Conservation (phyloP, 2,113 vertebrate genomes). For the Bufo gargarizans region DNA sequence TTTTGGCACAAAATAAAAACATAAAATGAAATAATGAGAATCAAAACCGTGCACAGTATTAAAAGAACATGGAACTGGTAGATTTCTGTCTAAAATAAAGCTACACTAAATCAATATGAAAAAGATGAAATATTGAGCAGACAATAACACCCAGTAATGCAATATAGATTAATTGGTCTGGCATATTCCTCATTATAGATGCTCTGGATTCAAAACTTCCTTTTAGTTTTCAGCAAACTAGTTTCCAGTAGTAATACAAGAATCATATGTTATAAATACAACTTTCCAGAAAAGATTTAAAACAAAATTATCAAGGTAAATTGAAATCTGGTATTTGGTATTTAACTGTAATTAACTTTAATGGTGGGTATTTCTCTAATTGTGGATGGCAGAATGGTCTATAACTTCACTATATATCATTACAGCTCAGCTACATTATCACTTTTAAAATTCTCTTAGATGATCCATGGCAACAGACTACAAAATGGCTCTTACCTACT, state of each 20-base stretch:
- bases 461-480: background rate
- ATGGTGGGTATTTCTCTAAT: background rate
- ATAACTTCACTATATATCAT: background rate
- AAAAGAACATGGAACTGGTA: background rate
- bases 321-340: background rate
- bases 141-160: background rate
- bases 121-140: background rate
- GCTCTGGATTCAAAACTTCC: background rate
- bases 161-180: conserved; percentile 2
- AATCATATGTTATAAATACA: background rate
- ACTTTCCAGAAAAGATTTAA: background rate
- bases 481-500: background rate
- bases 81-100: conserved; percentile 3
- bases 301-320: background rate
- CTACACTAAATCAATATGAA: background rate
- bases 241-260: background rate
- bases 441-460: background rate
- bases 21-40: conserved; percentile 24
- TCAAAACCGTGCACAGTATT: background rate
- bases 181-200: background rate
- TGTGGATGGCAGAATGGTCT: background rate
- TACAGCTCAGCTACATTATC: background rate
- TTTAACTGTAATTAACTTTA: background rate
- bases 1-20: conserved; percentile 31
- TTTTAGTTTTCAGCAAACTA: background rate